Evolutionary conservation across 2,797 vertebrate genomes (phyloP), one percentile per base, ranked within the genome.

Genomic region (Limosa lapponica): DNA sequence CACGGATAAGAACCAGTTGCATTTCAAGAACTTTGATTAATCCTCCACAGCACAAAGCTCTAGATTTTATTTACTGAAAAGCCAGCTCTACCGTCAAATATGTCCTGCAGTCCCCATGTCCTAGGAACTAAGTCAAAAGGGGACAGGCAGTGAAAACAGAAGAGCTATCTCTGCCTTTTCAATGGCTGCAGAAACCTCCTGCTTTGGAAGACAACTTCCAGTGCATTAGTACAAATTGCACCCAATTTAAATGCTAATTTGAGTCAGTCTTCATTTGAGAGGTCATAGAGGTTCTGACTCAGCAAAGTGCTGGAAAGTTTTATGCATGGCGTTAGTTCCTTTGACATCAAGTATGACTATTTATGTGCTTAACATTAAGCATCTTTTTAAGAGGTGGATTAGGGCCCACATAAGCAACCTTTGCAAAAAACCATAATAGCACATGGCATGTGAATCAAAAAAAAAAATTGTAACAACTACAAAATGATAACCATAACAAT

Each of bases 231-330:
- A 93, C 65, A 92, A 93, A 95, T 55, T 94, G 93, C 82, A 90
- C 67, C 36, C 95, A 91, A 96, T 96, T 97, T 96, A 95, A 96
- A 96, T 95, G 93, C 95, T 95, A 94, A 95, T 95, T 89, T 89
- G 78, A 95, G 86, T 95, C 94, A 85, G 88, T 93, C 74, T 87
- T 96, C 90, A 96, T 97, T 93, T 95, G 71, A 87, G 93, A 95
- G 94, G 93, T 95, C 92, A 91, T 1, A 78, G 89, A 93, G 88
- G 86, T 82, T 92, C 61, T 93, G 93, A 96, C 83, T 93, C 96
- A 92, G 90, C 93, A 93, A 96, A 95, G 89, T 74, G 79, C 77
- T 82, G 72, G 25, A 61, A 94, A 96, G 84, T 95, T 96, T 94
- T 91, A 93, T 70, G 79, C 62, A 62, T 8, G 5, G 79, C 61